A percentile compares a stretch with the other conserved stretches of the same genome.
phyloP scores from a whole-genome alignment of 2,888 invertebrate species.

The Ditula angustiorana region DNA sequence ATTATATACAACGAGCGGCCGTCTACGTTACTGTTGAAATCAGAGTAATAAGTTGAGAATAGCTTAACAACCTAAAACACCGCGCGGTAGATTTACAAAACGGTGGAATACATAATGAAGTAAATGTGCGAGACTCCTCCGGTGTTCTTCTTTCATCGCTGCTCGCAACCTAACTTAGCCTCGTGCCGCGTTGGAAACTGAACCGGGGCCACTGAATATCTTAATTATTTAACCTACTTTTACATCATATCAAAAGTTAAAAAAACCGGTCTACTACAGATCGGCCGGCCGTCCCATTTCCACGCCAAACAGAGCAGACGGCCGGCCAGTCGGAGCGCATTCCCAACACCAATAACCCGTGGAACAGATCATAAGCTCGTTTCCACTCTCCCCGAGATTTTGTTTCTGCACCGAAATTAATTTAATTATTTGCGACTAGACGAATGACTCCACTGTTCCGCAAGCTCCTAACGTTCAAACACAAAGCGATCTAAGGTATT shows the following conservation, averaged over 20 bases:
- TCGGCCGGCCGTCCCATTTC: neutral
- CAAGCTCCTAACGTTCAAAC: conserved; percentile 25
- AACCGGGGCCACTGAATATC: neutral
- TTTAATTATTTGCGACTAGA: conserved; percentile 50
- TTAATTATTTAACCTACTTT: conserved; percentile 1
- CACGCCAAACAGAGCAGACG: neutral
- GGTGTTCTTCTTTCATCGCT: too few relatives aligned
- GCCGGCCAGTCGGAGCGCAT: neutral
- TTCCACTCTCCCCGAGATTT: neutral
- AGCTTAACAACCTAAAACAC: conserved; percentile 22
- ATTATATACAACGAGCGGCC: conserved; percentile 19
- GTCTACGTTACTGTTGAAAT: neutral
- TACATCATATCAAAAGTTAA: conserved; percentile 1
- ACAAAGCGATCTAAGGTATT: conserved; percentile 25
- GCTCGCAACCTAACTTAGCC: neutral
- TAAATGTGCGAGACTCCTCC: neutral
- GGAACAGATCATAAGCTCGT: neutral
- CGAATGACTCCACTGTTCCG: conserved; percentile 39
- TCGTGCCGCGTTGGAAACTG: neutral
- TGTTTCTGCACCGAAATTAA: conserved; percentile 45
- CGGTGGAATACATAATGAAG: neutral
- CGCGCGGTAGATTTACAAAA: conserved; percentile 10
- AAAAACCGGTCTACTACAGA: neutral
- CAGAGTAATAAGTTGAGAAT: conserved; percentile 2
- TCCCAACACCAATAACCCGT: neutral